Base-by-base conservation (phyloP, 2,888 invertebrate species). In the Drosophila gaucha region DNA sequence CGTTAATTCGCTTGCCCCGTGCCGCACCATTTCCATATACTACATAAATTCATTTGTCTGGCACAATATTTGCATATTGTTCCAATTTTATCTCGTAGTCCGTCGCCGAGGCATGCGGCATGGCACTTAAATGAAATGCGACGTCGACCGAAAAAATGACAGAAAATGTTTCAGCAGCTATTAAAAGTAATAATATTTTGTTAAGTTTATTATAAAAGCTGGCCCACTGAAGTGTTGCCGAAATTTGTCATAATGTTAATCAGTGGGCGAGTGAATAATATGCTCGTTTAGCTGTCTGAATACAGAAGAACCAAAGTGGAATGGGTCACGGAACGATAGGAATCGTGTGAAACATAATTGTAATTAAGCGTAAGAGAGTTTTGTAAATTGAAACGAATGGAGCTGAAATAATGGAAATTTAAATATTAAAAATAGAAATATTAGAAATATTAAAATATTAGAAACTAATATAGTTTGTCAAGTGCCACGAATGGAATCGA, bases 101-200 rank as follows among this genome's bases (percentile, higher is more conserved):
- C 31, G 58, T 59, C 51, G 55, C 28, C 18, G 58, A 44, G 31
- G 55, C 62, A 64, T 57, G 57, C 73, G 16, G 43, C 28, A 35
- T 58, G 54, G 41, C 62, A 55, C 35, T 54, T 57, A 28, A 67
- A 75, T 58, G 54, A 35, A 57, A 54, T 6, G 58, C 54, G 36
- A 57, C 43, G 51, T 33, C 28, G 51, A 14, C 54, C 33, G 26
- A 41, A 54, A 43, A 58, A 47, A 43, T 51, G 47, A 49, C 44
- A 35, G 54, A 51, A 67, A 58, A 57, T 67, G 55, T 77, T 75
- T 78, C 68, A 58, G 43, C 77, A 62, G 76, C 76, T 79, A 68
- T 78, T 78, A 78, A 71, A 68, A 72, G 68, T 75, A 75, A 75
- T 78, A 64, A 78, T 78, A 79, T 79, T 78, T 68, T 78, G 79